A percentile compares a stretch with the other conserved stretches of the same genome.
phyloP scores from a whole-genome alignment of 2,888 invertebrate genomes.

The Acrocyrtus sp. region DNA sequence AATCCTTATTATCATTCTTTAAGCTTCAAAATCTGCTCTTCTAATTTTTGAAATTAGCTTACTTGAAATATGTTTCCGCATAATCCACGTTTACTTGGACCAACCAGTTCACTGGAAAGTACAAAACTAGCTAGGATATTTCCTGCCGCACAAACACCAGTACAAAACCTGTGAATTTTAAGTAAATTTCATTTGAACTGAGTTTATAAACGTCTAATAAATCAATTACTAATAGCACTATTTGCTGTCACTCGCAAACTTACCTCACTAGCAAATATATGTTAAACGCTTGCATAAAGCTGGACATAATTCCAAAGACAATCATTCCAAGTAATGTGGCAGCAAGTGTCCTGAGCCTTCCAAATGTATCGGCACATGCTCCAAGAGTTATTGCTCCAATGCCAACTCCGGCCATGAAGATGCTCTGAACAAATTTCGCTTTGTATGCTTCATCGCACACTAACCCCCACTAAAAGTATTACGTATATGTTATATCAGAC shows the following conservation, averaged over 20 bases:
- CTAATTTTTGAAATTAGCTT: neutral
- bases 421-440: slow-evolving; percentile 62
- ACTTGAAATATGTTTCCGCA: slow-evolving; percentile 62
- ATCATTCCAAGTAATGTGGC: slow-evolving; percentile 61
- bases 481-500: neutral
- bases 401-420: slow-evolving; percentile 64
- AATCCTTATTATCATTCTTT: too few relatives aligned
- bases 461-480: slow-evolving; percentile 59
- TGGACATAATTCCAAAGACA: slow-evolving; percentile 56
- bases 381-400: slow-evolving; percentile 63
- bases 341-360: slow-evolving; percentile 60
- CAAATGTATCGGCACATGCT: slow-evolving; percentile 60
- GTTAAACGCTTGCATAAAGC: slow-evolving; percentile 56
- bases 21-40: too few relatives aligned
- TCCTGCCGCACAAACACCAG: slow-evolving; percentile 59
- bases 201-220: neutral
- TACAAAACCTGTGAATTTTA: slow-evolving; percentile 44
- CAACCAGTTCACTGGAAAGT: slow-evolving; percentile 59
- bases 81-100: slow-evolving; percentile 59
- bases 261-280: slow-evolving; percentile 54
- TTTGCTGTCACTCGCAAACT: neutral
- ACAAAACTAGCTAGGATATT: slow-evolving; percentile 61
- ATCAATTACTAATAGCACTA: neutral
- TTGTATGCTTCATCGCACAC: slow-evolving; percentile 63
- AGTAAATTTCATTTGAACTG: too few relatives aligned